Conservation (phyloP, 2,113 vertebrate genomes). For the Phoenicopterus ruber region DNA sequence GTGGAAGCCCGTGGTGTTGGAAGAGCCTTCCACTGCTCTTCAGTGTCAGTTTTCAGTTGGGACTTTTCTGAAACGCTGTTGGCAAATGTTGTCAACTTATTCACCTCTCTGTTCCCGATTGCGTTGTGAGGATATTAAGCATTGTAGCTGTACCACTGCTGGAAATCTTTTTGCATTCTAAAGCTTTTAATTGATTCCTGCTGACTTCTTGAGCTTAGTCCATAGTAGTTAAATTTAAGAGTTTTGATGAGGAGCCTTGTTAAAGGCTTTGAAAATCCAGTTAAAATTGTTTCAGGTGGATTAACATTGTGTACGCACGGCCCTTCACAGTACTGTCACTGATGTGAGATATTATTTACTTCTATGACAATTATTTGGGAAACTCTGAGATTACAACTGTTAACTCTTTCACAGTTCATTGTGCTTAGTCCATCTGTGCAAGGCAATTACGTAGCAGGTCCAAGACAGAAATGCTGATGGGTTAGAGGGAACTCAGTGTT, state of each 20-base stretch:
- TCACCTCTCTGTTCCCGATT: not conserved
- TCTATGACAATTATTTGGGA: not conserved
- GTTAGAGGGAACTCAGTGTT: not conserved
- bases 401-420: not conserved
- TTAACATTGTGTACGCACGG: not conserved
- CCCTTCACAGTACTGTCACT: not conserved
- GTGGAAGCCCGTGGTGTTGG: fast-evolving
- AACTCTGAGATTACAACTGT: not conserved
- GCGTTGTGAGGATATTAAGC: not conserved
- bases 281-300: not conserved
- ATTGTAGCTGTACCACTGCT: not conserved
- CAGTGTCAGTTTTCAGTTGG: not conserved
- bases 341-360: not conserved
- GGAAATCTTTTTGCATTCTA: not conserved
- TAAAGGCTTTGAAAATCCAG: not conserved
- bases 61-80: not conserved
- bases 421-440: not conserved
- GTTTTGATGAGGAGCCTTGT: not conserved
- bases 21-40: not conserved
- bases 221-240: not conserved
- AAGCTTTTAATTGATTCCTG: not conserved
- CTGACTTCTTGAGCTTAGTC: not conserved
- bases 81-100: not conserved
- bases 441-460: not conserved
- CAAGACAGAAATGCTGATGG: not conserved